phyloP scores from a whole-genome alignment of 2,888 invertebrate species.

The Cepaea hortensis region DNA sequence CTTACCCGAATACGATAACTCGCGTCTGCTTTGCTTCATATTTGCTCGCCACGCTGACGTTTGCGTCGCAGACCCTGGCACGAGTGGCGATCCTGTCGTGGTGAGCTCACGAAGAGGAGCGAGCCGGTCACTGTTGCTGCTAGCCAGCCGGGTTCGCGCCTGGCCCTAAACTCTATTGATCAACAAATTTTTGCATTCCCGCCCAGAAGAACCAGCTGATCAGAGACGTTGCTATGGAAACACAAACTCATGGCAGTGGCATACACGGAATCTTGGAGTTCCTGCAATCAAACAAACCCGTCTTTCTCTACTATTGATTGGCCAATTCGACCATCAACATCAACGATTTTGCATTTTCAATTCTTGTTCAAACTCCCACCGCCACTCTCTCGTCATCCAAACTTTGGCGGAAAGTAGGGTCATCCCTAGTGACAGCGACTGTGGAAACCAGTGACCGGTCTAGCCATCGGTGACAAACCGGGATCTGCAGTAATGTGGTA shows the following conservation, averaged over 20 bases:
- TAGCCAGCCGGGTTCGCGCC: constrained; percentile 1
- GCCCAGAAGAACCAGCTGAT: constrained; percentile 44
- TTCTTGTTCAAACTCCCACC: background rate
- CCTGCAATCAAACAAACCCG: constrained; percentile 30
- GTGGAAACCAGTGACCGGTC: background rate
- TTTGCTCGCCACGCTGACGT: background rate
- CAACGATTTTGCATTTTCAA: background rate
- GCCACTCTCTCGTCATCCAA: background rate
- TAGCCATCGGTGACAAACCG: background rate
- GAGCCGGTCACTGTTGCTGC: constrained; percentile 3
- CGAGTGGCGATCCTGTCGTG: background rate
- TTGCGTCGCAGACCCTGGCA: constrained; percentile 3
- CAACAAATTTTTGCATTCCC: constrained; percentile 44
- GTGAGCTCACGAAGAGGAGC: constrained; percentile 11
- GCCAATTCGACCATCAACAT: constrained; percentile 23
- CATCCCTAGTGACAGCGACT: constrained; percentile 2
- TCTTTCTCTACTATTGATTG: constrained; percentile 39
- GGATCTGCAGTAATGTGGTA: background rate
- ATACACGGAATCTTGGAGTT: constrained; percentile 15
- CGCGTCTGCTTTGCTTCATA: constrained; percentile 23
- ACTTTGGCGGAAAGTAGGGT: background rate
- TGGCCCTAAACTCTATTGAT: constrained; percentile 36
- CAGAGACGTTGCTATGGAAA: constrained; percentile 45
- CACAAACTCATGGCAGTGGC: constrained; percentile 37
- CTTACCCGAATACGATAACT: constrained; percentile 21